Evolutionary conservation across 2,888 invertebrate species (phyloP), one percentile per base, ranked within the genome.

Genomic region (Oxyscelio sp.): DNA sequence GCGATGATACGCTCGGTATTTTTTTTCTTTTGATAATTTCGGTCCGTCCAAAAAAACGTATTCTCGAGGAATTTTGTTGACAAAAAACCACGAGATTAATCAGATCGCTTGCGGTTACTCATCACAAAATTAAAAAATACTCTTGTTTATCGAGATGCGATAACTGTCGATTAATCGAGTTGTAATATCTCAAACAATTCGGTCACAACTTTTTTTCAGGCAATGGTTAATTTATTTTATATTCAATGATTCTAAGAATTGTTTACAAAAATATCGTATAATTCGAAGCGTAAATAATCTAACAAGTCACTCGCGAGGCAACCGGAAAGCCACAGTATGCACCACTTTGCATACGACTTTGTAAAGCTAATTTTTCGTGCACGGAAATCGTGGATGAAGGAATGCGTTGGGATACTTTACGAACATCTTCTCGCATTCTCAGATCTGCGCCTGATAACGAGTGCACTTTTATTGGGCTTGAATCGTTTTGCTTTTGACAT

Each of bases 401-500:
- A 61, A 65, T 65, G 56, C 34, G 40, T 59, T 15, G 59, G 27
- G 24, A 54, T 63, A 45, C 45, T 52, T 75, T 65, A 58, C 27
- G n/a, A 27, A 31, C 38, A 19, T 58, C 43, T n/a, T n/a, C n/a
- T n/a, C n/a, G 27, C 24, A 58, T 54, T 54, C 15, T 15, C 9
- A 73, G 80, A 73, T 73, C 34, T 45, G 8, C 3, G 11, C 3
- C 22, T 50, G 54, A 74, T 81, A 74, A 74, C 54, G 66, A 61
- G 56, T 82, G 48, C 31, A 17, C 15, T 45, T 45, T 45, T 45
- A 56, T 52, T 48, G 73, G 48, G 22, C 54, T 65, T 38, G 65
- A 56, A 71, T 79, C 71, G 79, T 74, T 81, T 73, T 61, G 59
- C 61, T 74, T 74, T 74, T 75, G 74, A 70, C 81, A 63, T 81